These are phyloP conservation scores for Okapia johnstoni DNA, from an alignment of 2,113 vertebrate genomes.

Conservation along the genomic window DNA sequence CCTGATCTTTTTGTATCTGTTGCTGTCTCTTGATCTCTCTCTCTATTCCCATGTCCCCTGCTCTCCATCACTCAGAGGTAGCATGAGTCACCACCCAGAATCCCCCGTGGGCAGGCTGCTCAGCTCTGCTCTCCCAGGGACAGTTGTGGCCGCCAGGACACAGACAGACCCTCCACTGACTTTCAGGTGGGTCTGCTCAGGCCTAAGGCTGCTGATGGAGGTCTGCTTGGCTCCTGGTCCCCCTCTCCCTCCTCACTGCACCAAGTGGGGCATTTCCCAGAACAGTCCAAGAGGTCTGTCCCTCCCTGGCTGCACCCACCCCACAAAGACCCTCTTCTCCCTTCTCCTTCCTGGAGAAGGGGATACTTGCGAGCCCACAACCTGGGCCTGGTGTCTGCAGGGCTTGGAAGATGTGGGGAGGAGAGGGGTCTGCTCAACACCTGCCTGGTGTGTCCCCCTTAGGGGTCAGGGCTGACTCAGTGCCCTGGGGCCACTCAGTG, in stretches of 20 bases:
- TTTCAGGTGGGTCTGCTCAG: not conserved
- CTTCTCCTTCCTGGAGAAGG: no score
- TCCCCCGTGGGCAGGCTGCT: not conserved
- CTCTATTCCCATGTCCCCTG: not conserved
- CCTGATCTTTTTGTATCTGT: not conserved
- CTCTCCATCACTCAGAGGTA: not conserved
- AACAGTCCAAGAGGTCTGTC: not conserved
- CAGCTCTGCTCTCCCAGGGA: not conserved
- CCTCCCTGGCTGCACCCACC: not conserved
- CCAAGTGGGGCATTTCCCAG: not conserved
- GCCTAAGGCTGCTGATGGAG: not conserved
- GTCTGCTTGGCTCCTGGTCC: not conserved
- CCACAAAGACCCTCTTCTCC: not conserved
- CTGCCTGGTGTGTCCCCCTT: not conserved
- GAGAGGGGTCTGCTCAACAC: not conserved
- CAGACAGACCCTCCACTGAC: not conserved
- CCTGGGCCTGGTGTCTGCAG: not conserved
- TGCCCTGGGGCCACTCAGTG: not conserved
- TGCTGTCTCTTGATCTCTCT: not conserved
- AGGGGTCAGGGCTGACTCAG: not conserved
- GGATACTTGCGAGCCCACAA: not conserved
- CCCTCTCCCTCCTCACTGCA: not conserved
- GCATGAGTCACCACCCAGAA: not conserved
- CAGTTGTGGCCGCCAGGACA: not conserved
- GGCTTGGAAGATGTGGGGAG: not conserved